Percentiles rank a stretch among this genome's conserved stretches.
phyloP scores from a whole-genome alignment of 2,888 invertebrate species.

The Caenorhabditis sp. region DNA sequence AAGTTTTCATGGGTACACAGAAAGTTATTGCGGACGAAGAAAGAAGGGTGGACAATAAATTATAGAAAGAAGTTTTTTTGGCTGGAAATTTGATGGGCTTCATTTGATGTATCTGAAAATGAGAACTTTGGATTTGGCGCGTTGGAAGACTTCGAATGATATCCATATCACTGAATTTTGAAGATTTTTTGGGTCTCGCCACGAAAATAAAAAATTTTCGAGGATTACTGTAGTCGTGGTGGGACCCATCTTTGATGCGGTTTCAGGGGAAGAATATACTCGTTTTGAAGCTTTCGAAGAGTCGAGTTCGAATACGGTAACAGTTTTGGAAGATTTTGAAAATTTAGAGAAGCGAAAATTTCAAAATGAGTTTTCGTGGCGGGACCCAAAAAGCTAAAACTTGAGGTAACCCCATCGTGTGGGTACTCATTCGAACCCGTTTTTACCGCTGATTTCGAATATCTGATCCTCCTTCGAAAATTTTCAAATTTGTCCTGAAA shows the following conservation, averaged over 20 bases:
- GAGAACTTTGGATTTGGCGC: neutral
- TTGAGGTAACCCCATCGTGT: neutral
- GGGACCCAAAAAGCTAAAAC: too few species aligned
- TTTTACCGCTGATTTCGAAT: neutral
- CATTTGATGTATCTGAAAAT: slow-evolving; percentile 8
- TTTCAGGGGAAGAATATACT: neutral
- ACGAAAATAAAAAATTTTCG: too few species aligned
- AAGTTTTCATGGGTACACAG: slow-evolving; percentile 3
- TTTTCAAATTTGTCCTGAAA: neutral
- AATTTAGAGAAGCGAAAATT: too few species aligned
- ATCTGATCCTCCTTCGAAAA: neutral
- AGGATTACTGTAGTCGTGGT: slow-evolving; percentile 13
- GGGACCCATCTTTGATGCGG: neutral
- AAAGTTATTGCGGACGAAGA: neutral
- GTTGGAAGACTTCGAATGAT: neutral
- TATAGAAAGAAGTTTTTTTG: neutral
- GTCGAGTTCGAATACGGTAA: too few species aligned
- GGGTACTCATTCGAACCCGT: slow-evolving; percentile 3
- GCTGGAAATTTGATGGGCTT: neutral
- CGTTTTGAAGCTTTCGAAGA: too few species aligned
- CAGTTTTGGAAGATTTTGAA: too few species aligned
- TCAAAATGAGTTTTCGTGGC: too few species aligned
- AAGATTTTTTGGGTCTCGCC: neutral
- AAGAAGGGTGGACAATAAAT: neutral
- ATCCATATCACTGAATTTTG: neutral